Base-by-base conservation (phyloP, 1,140 invertebrate genomes). In the Aphelinus atriplicis region DNA sequence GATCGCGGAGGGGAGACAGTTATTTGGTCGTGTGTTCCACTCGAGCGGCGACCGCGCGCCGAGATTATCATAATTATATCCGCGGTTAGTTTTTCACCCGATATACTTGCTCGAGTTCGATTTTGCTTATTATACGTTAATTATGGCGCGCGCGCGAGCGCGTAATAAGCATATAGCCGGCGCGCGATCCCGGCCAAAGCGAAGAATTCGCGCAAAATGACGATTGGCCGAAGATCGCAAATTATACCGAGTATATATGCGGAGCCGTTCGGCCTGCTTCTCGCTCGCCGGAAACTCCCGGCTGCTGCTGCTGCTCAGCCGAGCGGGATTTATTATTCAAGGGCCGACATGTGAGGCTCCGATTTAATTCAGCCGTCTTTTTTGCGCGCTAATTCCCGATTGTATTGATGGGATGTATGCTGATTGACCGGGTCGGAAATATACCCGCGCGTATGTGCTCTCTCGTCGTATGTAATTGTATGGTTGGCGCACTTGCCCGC, bases 21-120 rank as follows among this genome's bases (percentile, higher is more conserved):
- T 68, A 71, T 78, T 75, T 26, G 26, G 26, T 26, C 26, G 26
- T 26, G 26, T 26, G 26, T 26, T 26, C 26, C 26, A 26, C 26
- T 26, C 26, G 26, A 26, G 26, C 26, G 26, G 26, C 26, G 26
- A 26, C 26, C 26, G 26, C 26, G 26, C 26, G 26, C 3, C 64
- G 65, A 68, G 72, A 74, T 74, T 74, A 75, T 69, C 67, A 70
- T 70, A 75, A 75, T 75, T 75, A 75, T 58, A 50, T 66, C 69
- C 66, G 73, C 61, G 53, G 66, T 75, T 64, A 58, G 65, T 75
- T 75, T 74, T 75, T 75, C 73, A 7, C 63, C 50, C 71, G 47
- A 43, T 45, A 53, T 48, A 42, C 55, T 26, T 45, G 55, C 1
- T 45, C 43, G 5, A 4, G 51, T 53, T 53, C 51, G 51, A 53